phyloP scores from a whole-genome alignment of 2,797 vertebrate genomes.

The Zonotrichia albicollis region DNA sequence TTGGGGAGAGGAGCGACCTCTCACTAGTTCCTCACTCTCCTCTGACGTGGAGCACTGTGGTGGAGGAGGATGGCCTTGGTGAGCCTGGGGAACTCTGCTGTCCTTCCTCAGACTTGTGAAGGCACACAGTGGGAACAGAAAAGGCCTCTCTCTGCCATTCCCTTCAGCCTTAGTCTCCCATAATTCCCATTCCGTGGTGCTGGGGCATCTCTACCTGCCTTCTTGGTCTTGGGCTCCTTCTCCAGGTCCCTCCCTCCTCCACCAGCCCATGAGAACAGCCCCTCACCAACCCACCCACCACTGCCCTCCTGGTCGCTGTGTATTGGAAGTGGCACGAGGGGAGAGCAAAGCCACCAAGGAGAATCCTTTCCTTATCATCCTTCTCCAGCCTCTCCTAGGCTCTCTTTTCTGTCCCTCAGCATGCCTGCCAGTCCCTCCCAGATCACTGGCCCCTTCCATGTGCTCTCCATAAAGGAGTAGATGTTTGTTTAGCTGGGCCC shows the following conservation, averaged over 20 bases:
- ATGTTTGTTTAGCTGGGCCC: background rate
- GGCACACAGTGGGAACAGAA: fast-evolving
- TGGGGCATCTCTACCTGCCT: background rate
- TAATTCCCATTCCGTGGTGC: background rate
- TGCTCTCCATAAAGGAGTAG: background rate
- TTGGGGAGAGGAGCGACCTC: background rate
- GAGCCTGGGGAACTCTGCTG: background rate
- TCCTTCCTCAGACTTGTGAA: background rate
- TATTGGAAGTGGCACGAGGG: background rate
- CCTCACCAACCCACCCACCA: background rate
- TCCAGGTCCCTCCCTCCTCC: background rate
- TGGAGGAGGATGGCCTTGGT: background rate
- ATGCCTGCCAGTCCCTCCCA: background rate
- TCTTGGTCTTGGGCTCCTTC: background rate
- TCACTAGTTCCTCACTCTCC: background rate
- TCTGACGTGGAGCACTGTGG: background rate
- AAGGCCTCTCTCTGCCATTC: background rate
- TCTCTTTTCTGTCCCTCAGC: background rate
- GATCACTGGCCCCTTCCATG: background rate
- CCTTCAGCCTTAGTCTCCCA: background rate
- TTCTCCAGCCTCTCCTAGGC: background rate
- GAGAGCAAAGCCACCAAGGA: background rate
- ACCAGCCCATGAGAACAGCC: background rate
- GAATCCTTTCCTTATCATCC: background rate
- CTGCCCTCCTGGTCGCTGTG: background rate